A percentile compares a stretch with the other conserved stretches of the same genome.
phyloP scores from a whole-genome alignment of 2,888 invertebrate species.

The Chymomyza amoena region DNA sequence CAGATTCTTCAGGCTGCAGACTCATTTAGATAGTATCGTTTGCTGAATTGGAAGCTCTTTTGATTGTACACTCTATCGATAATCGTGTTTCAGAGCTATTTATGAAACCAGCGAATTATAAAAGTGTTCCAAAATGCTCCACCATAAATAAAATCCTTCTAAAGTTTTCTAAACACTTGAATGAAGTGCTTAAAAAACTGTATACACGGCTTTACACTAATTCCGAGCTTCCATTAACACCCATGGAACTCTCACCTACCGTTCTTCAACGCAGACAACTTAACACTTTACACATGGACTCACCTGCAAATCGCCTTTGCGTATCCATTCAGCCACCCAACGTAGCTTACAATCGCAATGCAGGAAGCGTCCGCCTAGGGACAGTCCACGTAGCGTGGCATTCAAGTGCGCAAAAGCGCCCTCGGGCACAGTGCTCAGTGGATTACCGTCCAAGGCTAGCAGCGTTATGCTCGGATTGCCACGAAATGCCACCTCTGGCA shows the following conservation, averaged over 20 bases:
- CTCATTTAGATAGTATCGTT: too few relatives aligned
- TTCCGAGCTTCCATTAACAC: too few relatives aligned
- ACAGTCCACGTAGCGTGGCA: conserved; percentile 89
- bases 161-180: too few relatives aligned
- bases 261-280: not conserved
- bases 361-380: conserved; percentile 91
- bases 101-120: too few relatives aligned
- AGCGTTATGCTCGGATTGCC: conserved; percentile 91
- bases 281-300: conserved; percentile 20
- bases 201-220: too few relatives aligned
- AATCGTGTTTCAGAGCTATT: too few relatives aligned
- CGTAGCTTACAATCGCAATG: conserved; percentile 92
- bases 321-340: conserved; percentile 95
- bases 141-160: too few relatives aligned
- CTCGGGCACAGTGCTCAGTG: conserved; percentile 89
- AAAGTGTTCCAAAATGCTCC: too few relatives aligned
- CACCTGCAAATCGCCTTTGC: conserved; percentile 90
- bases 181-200: too few relatives aligned
- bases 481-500: conserved; percentile 89
- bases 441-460: conserved; percentile 94
- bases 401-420: conserved; percentile 89
- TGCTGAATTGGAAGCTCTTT: too few relatives aligned
- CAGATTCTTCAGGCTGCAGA: too few relatives aligned
- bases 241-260: not conserved
- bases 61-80: too few relatives aligned